phyloP scores from a whole-genome alignment of 2,888 invertebrate genomes.

The Apodemia hepburni region DNA sequence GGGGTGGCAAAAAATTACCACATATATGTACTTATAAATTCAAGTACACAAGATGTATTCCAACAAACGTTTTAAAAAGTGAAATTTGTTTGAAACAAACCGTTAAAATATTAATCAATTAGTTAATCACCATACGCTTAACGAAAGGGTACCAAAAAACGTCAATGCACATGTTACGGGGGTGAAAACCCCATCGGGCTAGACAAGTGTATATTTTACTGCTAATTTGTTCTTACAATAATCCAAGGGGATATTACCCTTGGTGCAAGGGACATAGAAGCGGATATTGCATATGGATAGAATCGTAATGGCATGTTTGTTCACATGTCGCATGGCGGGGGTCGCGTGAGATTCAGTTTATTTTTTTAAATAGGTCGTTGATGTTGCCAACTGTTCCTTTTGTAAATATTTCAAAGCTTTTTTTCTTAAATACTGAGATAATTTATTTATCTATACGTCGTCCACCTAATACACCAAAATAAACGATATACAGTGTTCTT shows the following conservation, averaged over 20 bases:
- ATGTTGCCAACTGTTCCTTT: constrained; percentile 29
- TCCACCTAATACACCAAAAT: too few relatives aligned
- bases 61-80: neutral
- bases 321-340: constrained; percentile 67
- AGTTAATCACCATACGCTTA: constrained; percentile 40
- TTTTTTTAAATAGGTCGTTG: constrained; percentile 37
- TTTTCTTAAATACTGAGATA: neutral
- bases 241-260: constrained; percentile 33
- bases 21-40: too few relatives aligned
- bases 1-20: too few relatives aligned
- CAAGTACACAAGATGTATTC: too few relatives aligned
- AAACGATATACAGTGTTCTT: too few relatives aligned
- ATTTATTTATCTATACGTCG: neutral
- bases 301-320: constrained; percentile 48
- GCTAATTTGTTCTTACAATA: constrained; percentile 37
- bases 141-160: constrained; percentile 59
- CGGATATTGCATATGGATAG: constrained; percentile 15
- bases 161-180: constrained; percentile 59
- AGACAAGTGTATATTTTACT: constrained; percentile 59
- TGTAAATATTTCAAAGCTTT: constrained; percentile 16
- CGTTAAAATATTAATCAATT: constrained; percentile 45
- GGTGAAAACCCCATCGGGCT: constrained; percentile 54
- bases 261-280: constrained; percentile 32
- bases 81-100: constrained; percentile 15
- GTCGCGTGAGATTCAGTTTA: constrained; percentile 50